Evolutionary conservation across 2,888 invertebrate genomes (phyloP).

Genomic region (Amiota mariae): DNA sequence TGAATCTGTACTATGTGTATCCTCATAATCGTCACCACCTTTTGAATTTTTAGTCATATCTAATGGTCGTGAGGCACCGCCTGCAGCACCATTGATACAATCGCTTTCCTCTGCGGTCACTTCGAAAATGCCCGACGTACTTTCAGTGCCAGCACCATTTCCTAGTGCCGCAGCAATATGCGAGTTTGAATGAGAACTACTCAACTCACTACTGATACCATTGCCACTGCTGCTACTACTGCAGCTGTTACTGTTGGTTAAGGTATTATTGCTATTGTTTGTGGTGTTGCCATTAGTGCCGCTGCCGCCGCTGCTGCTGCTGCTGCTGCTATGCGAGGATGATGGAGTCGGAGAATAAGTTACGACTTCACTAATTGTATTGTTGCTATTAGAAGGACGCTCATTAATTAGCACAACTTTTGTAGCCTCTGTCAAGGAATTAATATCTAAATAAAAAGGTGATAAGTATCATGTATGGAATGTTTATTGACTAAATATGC

Average conservation of each 20-base stretch:
- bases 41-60: conserved; percentile 69
- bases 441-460: conserved; percentile 56
- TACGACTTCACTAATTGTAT: background rate
- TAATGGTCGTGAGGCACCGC: conserved; percentile 56
- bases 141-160: background rate
- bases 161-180: background rate
- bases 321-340: conserved; percentile 42
- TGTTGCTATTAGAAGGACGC: conserved; percentile 57
- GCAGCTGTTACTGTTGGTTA: conserved; percentile 43
- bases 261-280: conserved; percentile 50
- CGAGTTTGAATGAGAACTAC: background rate
- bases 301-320: conserved; percentile 49
- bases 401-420: conserved; percentile 58
- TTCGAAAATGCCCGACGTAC: conserved; percentile 53
- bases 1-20: conserved; percentile 71
- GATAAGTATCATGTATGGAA: background rate
- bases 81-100: conserved; percentile 53
- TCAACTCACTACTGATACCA: conserved; percentile 8
- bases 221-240: conserved; percentile 23
- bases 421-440: conserved; percentile 62
- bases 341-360: background rate
- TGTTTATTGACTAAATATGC: background rate
- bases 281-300: conserved; percentile 45
- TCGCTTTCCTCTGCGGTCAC: conserved; percentile 67
- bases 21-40: conserved; percentile 67